Base-by-base conservation (phyloP, 2,113 vertebrate species). In the Struthidea cinerea region DNA sequence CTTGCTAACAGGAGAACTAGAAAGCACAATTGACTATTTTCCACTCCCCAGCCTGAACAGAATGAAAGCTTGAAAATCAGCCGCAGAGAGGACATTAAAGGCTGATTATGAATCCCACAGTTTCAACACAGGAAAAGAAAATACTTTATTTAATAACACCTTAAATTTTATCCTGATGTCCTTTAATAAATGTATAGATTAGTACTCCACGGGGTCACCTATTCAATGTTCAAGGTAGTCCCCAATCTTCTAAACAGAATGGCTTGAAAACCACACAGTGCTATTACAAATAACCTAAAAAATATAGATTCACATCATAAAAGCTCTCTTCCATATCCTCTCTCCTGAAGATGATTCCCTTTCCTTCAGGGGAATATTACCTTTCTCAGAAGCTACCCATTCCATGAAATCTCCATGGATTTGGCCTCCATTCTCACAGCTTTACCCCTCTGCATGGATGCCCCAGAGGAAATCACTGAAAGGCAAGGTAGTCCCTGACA, bases 121-220 rank as follows among this genome's bases (percentile, higher is more conserved):
- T 75, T 88, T 81, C 68, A 93, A 86, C 52, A 93, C 28, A 93
- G 68, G 75, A 83, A 84, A 93, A 76, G 75, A 86, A 92, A 93
- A 80, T 49, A 39, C 30, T 68, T 90, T 27, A 42, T 88, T 77
- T 82, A 94, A 22, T 71, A 91, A 92, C n/a, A 73, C 27, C 39
- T 77, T 90, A 59, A 75, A 90, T 94, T 92, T 91, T 91, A 95
- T 93, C 91, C 74, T 37, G n/a, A 94, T 69, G 41, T 73, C 32
- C 61, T 87, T 81, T 64, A 82, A 89, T 59, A 75, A 28, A 46
- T 22, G 15, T 32, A 78, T 71, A 73, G 84, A 91, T 91, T 44
- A 74, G 41, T 82, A n/a, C 23, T 57, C 87, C 35, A 41, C 9
- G 52, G 52, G 30, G 68, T 88, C 76, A 73, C 73, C 65, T 64